Conservation (phyloP, 2,888 invertebrate species). For the Limnephilus rhombicus region DNA sequence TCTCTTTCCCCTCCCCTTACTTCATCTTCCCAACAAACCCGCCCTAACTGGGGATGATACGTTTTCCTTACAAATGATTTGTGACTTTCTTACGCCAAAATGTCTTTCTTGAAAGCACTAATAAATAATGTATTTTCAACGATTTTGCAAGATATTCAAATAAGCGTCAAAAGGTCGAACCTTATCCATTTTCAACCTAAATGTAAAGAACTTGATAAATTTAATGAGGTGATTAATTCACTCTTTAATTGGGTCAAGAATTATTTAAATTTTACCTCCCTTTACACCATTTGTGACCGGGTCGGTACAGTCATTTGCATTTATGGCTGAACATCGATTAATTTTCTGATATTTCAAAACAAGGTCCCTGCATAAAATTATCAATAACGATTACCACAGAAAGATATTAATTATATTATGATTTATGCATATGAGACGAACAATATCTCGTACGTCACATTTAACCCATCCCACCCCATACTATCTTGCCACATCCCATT, state of each 20-base stretch:
- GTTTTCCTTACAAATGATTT: not conserved
- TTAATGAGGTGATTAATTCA: not conserved
- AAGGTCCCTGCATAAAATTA: not conserved
- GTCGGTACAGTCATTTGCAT: not conserved
- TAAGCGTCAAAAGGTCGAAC: not conserved
- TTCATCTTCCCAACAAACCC: too few relatives aligned
- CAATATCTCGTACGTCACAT: too few relatives aligned
- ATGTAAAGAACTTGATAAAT: not conserved
- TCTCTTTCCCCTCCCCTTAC: too few relatives aligned
- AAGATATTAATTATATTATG: too few relatives aligned
- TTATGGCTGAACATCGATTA: not conserved
- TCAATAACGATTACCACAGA: too few relatives aligned
- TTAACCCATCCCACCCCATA: too few relatives aligned
- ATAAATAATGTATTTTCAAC: not conserved
- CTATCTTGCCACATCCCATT: too few relatives aligned
- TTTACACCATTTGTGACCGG: constrained; percentile 17
- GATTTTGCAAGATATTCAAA: not conserved
- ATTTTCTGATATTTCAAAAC: not conserved
- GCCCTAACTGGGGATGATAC: not conserved
- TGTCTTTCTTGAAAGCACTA: not conserved
- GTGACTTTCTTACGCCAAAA: not conserved
- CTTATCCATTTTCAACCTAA: not conserved
- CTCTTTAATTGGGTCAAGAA: constrained; percentile 28
- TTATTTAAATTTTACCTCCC: constrained; percentile 30
- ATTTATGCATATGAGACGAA: too few relatives aligned